Base-by-base conservation (phyloP, 92 coral and sea anemone genomes). In the Palythoa caribaeorum region DNA sequence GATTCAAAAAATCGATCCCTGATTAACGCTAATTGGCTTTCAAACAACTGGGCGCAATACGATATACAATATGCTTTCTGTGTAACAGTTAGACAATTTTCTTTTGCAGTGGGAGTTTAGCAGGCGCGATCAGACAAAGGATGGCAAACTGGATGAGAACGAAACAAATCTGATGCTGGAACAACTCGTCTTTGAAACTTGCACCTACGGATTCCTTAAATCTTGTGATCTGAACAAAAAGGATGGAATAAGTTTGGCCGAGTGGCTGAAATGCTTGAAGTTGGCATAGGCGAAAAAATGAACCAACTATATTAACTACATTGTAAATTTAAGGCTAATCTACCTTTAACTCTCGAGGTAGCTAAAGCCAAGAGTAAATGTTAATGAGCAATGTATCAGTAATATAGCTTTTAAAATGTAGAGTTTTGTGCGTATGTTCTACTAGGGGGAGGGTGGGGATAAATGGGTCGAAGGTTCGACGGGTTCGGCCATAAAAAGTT, bases 211-310 rank as follows among this genome's bases (percentile, higher is more conserved):
- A 19, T 81, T 81, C 20, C 75, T 81, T 19, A 81, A 38, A 40
- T 65, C 86, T 39, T 81, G 86, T 81, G 86, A 81, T 36, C 86
- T 81, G 44, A 66, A 81, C 74, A 81, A 66, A 66, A 68, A 16
- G 36, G 86, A 81, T 66, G 86, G 86, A 13, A 81, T 81, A 38
- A 47, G 17, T 47, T n/a, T 40, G 86, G 86, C 66, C 11, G 86
- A 81, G 47, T 81, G 86, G 86, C 11, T 81, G 86, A 81, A 81
- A 12, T 81, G 86, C 20, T 44, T 81, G 62, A 81, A 47, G 62
- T 28, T 81, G 39, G 86, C 59, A 35, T 81, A 65, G 57, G 11
- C 20, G 12, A 65, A 77, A 77, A 16, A 15, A 77, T 50, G 3
- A 76, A 40, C 35, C 79, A 48, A 16, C 6, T 19, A 19, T 48